Evolutionary conservation across 2,888 invertebrate species (phyloP), one percentile per base, ranked within the genome.

Genomic region (Vesta saturnalis): DNA sequence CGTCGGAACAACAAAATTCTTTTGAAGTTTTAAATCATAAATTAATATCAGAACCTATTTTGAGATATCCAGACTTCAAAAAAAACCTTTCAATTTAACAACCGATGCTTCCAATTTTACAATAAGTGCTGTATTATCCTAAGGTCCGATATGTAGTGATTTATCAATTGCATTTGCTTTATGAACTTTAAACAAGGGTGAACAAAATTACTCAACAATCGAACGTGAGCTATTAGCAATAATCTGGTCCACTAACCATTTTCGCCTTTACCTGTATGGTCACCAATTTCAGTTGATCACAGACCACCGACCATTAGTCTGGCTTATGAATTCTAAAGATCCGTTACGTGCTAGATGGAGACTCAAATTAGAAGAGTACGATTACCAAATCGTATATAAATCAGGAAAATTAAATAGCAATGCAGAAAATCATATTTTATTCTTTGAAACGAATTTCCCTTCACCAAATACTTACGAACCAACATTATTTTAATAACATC

Each of bases 201-300:
- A n/a, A n/a, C n/a, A n/a, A n/a, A n/a, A n/a, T n/a, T n/a, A n/a
- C n/a, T n/a, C n/a, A n/a, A n/a, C n/a, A n/a, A n/a, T n/a, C n/a
- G n/a, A n/a, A n/a, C n/a, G n/a, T n/a, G n/a, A n/a, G n/a, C n/a
- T n/a, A n/a, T n/a, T n/a, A n/a, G n/a, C n/a, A n/a, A n/a, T n/a
- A n/a, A n/a, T n/a, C n/a, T n/a, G n/a, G n/a, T n/a, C n/a, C n/a
- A n/a, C n/a, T n/a, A n/a, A n/a, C n/a, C n/a, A n/a, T n/a, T 72
- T 70, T 22, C 22, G 59, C 21, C 64, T 67, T 4, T 70, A 72
- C 43, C 39, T 64, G 5, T 66, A 55, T 16, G 66, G 60, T 0
- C 0, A 12, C 8, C 12, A 60, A 2, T 66, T 66, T 21, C 39
- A 15, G n/a, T n/a, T n/a, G n/a, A n/a, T n/a, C n/a, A n/a, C n/a